A percentile compares a stretch with the other conserved stretches of the same genome.
Conservation (phyloP, 1,140 invertebrate species). For the Zaprionus capensis region DNA sequence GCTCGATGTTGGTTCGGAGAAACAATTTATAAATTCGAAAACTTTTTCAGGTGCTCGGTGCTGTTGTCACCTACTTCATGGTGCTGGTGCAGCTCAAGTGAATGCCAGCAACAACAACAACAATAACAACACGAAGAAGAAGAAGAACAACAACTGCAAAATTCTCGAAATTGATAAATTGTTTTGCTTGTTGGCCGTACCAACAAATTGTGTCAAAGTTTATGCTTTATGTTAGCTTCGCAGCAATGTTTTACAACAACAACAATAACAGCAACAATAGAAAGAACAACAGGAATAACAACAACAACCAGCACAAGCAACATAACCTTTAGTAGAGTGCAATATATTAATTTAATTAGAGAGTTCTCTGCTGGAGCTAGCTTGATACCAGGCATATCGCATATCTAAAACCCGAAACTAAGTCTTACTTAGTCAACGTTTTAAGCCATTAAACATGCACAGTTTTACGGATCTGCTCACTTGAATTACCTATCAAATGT, state of each 20-base stretch:
- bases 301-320: slow-evolving; percentile 18
- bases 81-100: slow-evolving; percentile 94
- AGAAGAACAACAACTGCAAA: slow-evolving; percentile 18
- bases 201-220: slow-evolving; percentile 50
- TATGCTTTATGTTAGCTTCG: slow-evolving; percentile 23
- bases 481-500: slow-evolving; percentile 23
- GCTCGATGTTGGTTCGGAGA: slow-evolving; percentile 8
- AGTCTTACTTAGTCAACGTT: background rate
- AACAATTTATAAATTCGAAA: slow-evolving; percentile 29
- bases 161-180: slow-evolving; percentile 45
- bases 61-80: slow-evolving; percentile 95
- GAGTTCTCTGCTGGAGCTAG: background rate
- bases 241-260: slow-evolving; percentile 35
- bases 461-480: slow-evolving; percentile 53
- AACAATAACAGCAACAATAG: slow-evolving; percentile 5
- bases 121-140: slow-evolving; percentile 1
- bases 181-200: slow-evolving; percentile 26
- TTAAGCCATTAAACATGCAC: background rate
- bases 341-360: slow-evolving; percentile 19
- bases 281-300: background rate
- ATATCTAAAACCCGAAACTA: slow-evolving; percentile 19
- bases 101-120: slow-evolving; percentile 49
- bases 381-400: slow-evolving; percentile 12
- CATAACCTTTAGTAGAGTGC: slow-evolving; percentile 38
- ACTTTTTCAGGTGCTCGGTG: slow-evolving; percentile 89